phyloP scores from a whole-genome alignment of 2,888 invertebrate genomes.

The Ceriagrion tenellum region DNA sequence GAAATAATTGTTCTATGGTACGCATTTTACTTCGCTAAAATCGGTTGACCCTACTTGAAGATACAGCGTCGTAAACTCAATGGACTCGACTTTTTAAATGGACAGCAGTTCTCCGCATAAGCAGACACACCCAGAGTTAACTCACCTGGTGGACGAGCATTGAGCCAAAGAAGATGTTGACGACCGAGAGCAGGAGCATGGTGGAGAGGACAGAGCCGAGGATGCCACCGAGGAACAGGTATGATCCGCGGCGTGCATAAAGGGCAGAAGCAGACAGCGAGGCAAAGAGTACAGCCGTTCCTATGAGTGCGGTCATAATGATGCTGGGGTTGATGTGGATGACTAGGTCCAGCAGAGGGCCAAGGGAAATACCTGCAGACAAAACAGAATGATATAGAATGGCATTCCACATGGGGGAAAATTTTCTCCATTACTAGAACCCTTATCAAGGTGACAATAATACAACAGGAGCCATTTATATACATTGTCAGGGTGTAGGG shows the following conservation, averaged over 20 bases:
- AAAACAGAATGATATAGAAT: not conserved
- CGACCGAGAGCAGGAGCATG: slow-evolving; percentile 87
- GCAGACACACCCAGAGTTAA: slow-evolving; percentile 69
- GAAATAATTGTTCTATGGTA: too few relatives aligned
- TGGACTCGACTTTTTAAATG: too few relatives aligned
- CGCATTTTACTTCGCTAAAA: too few relatives aligned
- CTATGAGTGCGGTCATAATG: slow-evolving; percentile 91
- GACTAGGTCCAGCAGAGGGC: slow-evolving; percentile 90
- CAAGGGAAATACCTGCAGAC: slow-evolving; percentile 88
- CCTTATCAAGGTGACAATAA: too few relatives aligned
- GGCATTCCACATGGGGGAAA: not conserved
- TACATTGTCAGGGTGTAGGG: too few relatives aligned
- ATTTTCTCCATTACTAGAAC: too few relatives aligned
- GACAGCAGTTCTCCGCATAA: too few relatives aligned
- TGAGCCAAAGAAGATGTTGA: slow-evolving; percentile 93
- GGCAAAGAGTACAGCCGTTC: slow-evolving; percentile 92
- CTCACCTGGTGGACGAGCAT: slow-evolving; percentile 87
- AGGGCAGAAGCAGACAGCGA: slow-evolving; percentile 94
- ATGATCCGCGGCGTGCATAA: slow-evolving; percentile 91
- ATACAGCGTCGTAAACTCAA: too few relatives aligned
- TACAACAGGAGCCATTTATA: too few relatives aligned
- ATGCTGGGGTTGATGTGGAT: slow-evolving; percentile 91
- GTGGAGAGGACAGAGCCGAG: slow-evolving; percentile 90
- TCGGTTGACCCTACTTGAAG: too few relatives aligned
- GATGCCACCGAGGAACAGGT: slow-evolving; percentile 93